A percentile compares a stretch with the other conserved stretches of the same genome.
These are phyloP conservation scores for Ceriagrion tenellum DNA, from an alignment of 2,888 invertebrate species.

Conservation along the genomic window DNA sequence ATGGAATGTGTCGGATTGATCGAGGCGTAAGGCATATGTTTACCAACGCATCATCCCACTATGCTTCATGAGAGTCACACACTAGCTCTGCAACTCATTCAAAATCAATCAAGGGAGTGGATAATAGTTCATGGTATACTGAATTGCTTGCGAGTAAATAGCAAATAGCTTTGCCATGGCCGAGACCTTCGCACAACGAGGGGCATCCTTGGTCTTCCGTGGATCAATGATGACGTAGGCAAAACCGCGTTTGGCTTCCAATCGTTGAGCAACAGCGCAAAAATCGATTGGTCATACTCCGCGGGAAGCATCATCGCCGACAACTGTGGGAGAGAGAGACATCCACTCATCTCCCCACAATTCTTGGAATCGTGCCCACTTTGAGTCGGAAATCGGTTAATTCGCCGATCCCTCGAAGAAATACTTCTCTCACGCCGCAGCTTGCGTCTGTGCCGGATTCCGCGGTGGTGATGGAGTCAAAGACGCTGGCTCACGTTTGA, in stretches of 20 bases:
- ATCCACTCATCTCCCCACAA: not conserved
- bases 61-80: not conserved
- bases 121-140: not conserved
- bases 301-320: not conserved
- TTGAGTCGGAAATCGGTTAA: not conserved
- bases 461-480: not conserved
- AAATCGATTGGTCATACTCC: not conserved
- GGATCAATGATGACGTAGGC: not conserved
- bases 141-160: not conserved
- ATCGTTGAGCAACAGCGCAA: not conserved
- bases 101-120: not conserved
- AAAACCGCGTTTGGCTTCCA: not conserved
- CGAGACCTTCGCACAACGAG: not conserved
- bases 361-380: not conserved
- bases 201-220: constrained; percentile 1
- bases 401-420: not conserved
- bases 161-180: not conserved
- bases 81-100: not conserved
- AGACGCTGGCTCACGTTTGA: no score
- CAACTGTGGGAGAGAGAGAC: not conserved
- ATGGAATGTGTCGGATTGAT: not conserved
- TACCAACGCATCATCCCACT: not conserved
- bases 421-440: not conserved
- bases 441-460: not conserved
- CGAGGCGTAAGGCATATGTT: not conserved